Evolutionary conservation across 2,113 vertebrate genomes (phyloP), one percentile per base, ranked within the genome.

Genomic region (Ceyx cyanopectus): DNA sequence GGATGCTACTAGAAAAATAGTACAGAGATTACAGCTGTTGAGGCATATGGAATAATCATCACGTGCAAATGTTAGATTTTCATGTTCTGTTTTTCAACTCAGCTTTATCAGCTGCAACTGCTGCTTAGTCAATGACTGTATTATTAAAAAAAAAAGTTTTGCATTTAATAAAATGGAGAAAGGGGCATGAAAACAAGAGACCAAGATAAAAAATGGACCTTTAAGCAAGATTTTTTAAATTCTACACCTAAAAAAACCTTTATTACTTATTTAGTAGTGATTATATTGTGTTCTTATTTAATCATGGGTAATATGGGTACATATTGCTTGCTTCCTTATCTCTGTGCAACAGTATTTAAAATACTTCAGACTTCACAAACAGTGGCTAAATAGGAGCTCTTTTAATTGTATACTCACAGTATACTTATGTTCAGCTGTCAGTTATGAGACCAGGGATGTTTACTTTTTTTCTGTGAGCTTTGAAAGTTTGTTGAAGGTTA

Each of bases 41-140:
- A 78, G 68, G 45, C 40, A 83, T 60, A 67, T 56, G 57, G 48
- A 83, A 60, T 87, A 90, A 23, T 85, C 89, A 94, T 85, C 88
- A 37, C 10, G n/a, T 54, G 73, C 51, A 92, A 87, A 68, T 67
- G 57, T 37, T 37, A 37, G 37, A 37, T 37, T 37, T 37, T 37
- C 10, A n/a, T 80, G 73, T 92, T 85, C 46, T 66, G 62, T 57
- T 90, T 76, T 83, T 87, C 72, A 90, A 40, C 30, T 90, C 34
- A 63, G 63, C 56, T 93, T 85, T 82, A 45, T 90, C 74, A 90
- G 80, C 0, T 83, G 57, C 77, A 81, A 46, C 86, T 90, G 37
- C 80, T 51, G 2, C 77, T 87, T 80, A 84, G 58, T 85, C 79
- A 75, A 48, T 53, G 19, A 30, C 23, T 21, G 14, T 51, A 51